A percentile compares a stretch with the other conserved stretches of the same genome.
Evolutionary conservation across 1,140 invertebrate genomes (phyloP).

Genomic region (Pseudomyrmex dendroicus): DNA sequence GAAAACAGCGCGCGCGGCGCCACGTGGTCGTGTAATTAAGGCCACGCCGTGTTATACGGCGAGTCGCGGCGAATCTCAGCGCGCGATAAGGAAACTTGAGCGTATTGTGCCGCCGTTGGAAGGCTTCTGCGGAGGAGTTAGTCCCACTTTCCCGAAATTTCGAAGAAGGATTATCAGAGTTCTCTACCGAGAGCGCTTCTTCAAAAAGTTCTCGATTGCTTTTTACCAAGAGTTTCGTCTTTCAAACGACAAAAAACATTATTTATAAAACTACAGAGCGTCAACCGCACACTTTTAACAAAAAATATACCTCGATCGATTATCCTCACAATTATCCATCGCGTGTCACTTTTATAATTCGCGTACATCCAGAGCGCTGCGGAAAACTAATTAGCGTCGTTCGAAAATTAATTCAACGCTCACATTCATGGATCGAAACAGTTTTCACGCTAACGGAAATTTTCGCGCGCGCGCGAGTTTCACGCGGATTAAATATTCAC

Average conservation of each 20-base stretch:
- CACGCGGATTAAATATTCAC: background rate
- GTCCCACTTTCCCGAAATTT: too few relatives aligned
- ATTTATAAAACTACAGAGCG: too few relatives aligned
- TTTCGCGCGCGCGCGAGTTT: background rate
- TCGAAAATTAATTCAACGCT: slow-evolving; percentile 22
- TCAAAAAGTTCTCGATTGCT: too few relatives aligned
- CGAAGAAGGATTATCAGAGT: too few relatives aligned
- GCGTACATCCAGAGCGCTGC: background rate
- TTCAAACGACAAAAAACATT: too few relatives aligned
- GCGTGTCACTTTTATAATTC: background rate
- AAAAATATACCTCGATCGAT: background rate
- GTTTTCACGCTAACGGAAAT: background rate
- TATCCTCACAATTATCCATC: background rate
- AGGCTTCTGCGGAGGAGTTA: background rate
- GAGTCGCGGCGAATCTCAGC: slow-evolving; percentile 3
- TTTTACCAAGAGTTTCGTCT: too few relatives aligned
- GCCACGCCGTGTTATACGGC: slow-evolving; percentile 27
- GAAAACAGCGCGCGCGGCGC: background rate
- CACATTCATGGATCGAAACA: slow-evolving; percentile 6
- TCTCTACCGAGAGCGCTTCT: too few relatives aligned
- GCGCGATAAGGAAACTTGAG: slow-evolving; percentile 23
- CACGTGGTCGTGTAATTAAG: slow-evolving; percentile 57
- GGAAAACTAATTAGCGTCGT: slow-evolving; percentile 29
- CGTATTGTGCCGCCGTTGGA: background rate
- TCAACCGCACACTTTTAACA: too few relatives aligned